phyloP scores from a whole-genome alignment of 1,140 invertebrate species.

The Apis cerana region DNA sequence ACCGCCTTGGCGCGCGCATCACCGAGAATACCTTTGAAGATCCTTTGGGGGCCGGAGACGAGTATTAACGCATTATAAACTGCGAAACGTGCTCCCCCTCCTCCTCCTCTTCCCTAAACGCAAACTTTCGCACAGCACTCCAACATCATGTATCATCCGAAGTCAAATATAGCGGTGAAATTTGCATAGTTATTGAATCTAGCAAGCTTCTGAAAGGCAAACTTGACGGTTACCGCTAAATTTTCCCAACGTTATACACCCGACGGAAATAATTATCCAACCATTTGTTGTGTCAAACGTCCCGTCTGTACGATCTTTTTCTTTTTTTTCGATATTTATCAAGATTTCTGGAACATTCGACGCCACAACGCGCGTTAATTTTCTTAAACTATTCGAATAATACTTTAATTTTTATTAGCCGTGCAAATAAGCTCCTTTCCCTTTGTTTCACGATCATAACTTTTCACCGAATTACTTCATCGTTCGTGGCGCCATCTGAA shows the following conservation, averaged over 20 bases:
- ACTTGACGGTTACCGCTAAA: background rate
- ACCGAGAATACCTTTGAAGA: background rate
- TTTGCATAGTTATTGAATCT: constrained; percentile 31
- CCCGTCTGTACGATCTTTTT: background rate
- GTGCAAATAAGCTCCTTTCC: no score
- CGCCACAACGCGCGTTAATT: no score
- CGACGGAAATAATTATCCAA: background rate
- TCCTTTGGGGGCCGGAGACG: background rate
- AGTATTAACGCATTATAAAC: background rate
- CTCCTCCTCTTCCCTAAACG: no score
- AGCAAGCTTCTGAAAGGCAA: background rate
- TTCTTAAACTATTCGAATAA: no score
- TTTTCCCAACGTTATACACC: background rate
- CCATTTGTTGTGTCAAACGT: background rate
- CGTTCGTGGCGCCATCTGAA: no score
- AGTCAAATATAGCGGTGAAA: constrained; percentile 1
- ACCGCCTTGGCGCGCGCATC: background rate
- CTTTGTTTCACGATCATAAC: no score
- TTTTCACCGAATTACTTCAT: no score
- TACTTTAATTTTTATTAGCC: no score
- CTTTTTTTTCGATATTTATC: background rate
- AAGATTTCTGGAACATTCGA: background rate
- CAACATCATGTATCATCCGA: background rate
- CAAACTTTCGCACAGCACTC: background rate
- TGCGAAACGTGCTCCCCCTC: background rate